phyloP scores from a whole-genome alignment of 1,140 invertebrate species.

The Manduca sexta region DNA sequence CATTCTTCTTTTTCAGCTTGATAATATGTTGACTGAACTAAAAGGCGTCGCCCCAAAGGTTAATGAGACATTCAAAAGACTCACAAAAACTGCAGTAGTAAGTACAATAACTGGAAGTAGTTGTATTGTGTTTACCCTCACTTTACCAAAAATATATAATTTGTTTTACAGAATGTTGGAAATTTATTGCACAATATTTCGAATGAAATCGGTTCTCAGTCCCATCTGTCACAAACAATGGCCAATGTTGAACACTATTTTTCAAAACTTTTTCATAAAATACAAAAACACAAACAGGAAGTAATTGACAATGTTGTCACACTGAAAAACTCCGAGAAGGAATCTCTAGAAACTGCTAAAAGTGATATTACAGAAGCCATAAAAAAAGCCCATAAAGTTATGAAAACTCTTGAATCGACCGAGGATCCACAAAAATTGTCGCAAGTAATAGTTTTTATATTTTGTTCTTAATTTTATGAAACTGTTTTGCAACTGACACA shows the following conservation, averaged over 20 bases:
- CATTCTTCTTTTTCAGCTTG: slow-evolving; percentile 60
- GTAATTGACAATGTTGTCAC: slow-evolving; percentile 28
- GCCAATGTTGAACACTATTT: slow-evolving; percentile 47
- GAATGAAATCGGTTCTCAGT: slow-evolving; percentile 27
- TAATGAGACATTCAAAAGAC: slow-evolving; percentile 50
- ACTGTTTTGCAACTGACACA: no score
- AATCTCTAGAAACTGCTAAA: slow-evolving; percentile 43
- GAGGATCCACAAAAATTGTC: slow-evolving; percentile 34
- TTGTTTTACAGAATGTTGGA: slow-evolving; percentile 46
- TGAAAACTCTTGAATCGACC: slow-evolving; percentile 30
- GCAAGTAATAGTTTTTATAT: slow-evolving; percentile 25
- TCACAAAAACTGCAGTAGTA: slow-evolving; percentile 60
- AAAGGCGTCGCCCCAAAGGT: slow-evolving; percentile 40
- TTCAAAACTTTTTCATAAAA: slow-evolving; percentile 35
- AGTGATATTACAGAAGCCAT: slow-evolving; percentile 31
- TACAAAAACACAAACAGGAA: slow-evolving; percentile 48
- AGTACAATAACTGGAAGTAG: slow-evolving; percentile 28
- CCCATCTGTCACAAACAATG: slow-evolving; percentile 27
- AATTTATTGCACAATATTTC: slow-evolving; percentile 41
- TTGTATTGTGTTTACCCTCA: no score
- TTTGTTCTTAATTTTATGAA: no score
- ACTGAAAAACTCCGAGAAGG: slow-evolving; percentile 35
- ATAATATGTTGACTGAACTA: slow-evolving; percentile 36
- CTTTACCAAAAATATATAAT: no score
- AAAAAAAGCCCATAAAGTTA: slow-evolving; percentile 31